Conservation (phyloP, 92 coral and sea anemone genomes). For the Zoanthus sansibaricus region DNA sequence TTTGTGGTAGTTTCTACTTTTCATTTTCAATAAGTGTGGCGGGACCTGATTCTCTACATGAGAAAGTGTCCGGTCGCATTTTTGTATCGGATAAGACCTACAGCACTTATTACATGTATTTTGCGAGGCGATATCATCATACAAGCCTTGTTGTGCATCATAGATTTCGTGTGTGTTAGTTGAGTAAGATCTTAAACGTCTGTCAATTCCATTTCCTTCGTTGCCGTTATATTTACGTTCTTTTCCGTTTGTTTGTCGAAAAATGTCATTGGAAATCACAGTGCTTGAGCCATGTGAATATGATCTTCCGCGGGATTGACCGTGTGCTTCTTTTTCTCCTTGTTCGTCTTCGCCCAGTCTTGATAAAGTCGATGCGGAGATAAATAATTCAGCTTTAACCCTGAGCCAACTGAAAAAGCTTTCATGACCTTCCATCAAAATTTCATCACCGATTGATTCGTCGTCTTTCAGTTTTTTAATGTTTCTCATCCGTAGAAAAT, state of each 20-base stretch:
- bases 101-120: neutral
- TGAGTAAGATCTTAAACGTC: neutral
- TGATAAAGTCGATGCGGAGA: neutral
- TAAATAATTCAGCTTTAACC: neutral
- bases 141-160: neutral
- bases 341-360: neutral
- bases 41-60: too few relatives aligned
- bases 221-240: neutral
- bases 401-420: neutral
- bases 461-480: neutral
- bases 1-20: neutral
- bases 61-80: neutral
- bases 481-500: neutral
- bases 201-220: neutral
- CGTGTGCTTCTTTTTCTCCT: neutral
- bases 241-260: neutral
- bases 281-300: neutral
- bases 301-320: neutral
- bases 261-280: neutral
- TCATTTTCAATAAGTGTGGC: neutral
- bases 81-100: neutral
- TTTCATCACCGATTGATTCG: neutral
- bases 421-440: neutral
- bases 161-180: neutral
- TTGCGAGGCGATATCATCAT: too few relatives aligned